Evolutionary conservation across 2,888 invertebrate species (phyloP).

Genomic region (Agrochola lychnidis): DNA sequence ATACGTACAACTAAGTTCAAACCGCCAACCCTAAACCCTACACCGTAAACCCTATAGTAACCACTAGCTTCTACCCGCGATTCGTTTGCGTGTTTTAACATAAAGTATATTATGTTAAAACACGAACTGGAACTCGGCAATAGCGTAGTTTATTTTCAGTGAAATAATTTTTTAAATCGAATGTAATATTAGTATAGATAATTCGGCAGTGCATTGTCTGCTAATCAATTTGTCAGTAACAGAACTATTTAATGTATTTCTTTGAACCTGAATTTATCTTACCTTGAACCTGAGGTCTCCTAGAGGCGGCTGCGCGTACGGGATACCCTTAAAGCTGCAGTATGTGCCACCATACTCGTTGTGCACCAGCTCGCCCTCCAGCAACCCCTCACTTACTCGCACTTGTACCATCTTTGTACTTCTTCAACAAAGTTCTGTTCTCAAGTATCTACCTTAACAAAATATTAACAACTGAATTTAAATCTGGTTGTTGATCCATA

Average conservation of each 20-base stretch:
- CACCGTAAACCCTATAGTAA: background rate
- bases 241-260: background rate
- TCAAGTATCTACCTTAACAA: slow-evolving; percentile 5
- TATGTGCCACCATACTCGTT: slow-evolving; percentile 74
- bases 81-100: background rate
- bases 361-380: slow-evolving; percentile 75
- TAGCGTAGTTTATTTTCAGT: background rate
- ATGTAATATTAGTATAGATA: background rate
- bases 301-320: slow-evolving; percentile 81
- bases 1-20: background rate
- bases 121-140: background rate
- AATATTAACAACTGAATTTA: slow-evolving; percentile 11
- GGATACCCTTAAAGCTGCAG: slow-evolving; percentile 82
- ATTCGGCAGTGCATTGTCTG: background rate
- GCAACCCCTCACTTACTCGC: slow-evolving; percentile 71
- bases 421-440: background rate
- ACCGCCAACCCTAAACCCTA: no score
- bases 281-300: slow-evolving; percentile 82
- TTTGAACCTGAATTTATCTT: slow-evolving; percentile 4
- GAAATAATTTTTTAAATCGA: background rate
- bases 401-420: slow-evolving; percentile 68
- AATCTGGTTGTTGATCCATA: slow-evolving; percentile 9
- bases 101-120: no score
- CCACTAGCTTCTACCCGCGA: background rate
- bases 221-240: background rate